Base-by-base conservation (phyloP, 1,140 invertebrate species). In the Drosophila subobscura region DNA sequence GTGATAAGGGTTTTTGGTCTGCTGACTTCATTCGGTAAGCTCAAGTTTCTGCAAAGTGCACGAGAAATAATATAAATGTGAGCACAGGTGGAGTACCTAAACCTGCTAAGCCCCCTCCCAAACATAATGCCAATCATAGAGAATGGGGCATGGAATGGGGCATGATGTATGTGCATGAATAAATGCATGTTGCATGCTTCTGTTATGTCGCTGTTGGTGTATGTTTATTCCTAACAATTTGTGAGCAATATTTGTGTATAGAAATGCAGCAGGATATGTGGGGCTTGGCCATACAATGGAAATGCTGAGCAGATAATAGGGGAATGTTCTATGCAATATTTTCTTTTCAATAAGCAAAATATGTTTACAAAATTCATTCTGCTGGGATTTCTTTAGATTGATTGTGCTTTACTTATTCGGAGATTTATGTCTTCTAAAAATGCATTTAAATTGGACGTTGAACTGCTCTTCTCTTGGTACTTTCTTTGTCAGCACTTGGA, bases 1-100 rank as follows among this genome's bases (percentile, higher is more conserved):
- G 74, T 91, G 66, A 91, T 91, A 83, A 81, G 90, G 42, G 74
- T 90, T 79, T 91, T 91, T 76, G 90, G 90, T 83, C 71, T 91
- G 59, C 79, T 88, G 72, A 91, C 86, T 67, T 90, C 90, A 70
- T 88, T 91, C 79, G 90, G 90, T 91, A 75, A 91, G 90, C 70
- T 54, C 49, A 70, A 77, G 63, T 63, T 45, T 58, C 41, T 53
- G 57, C 40, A 57, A 75, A 75, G 60, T 70, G 67, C 79, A 65
- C 44, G 73, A 45, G 71, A 60, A 83, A 78, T 54, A 67, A 66
- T 61, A 78, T 71, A 57, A 42, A 55, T 57, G 50, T 50, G 40
- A 42, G 57, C 25, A 37, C 73, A 73, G 77, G 60, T 81, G 56
- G 47, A 47, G 22, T 8, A 47, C 27, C 27, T 7, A 29, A 6